phyloP scores from a whole-genome alignment of 1,140 invertebrate genomes.

The Drosophila virilis region DNA sequence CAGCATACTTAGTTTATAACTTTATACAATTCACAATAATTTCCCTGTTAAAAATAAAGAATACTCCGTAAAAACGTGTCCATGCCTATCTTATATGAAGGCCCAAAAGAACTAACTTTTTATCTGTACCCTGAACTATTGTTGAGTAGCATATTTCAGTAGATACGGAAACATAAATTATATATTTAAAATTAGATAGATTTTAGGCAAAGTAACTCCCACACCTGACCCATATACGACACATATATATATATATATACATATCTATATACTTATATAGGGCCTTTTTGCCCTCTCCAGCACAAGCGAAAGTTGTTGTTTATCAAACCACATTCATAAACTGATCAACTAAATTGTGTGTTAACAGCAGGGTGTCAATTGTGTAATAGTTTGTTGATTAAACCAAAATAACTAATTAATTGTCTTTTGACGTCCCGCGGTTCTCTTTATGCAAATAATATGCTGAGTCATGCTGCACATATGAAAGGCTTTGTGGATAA shows the following conservation, averaged over 20 bases:
- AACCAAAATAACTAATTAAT: conserved; percentile 18
- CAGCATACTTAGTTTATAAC: too few relatives aligned
- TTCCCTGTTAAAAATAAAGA: too few relatives aligned
- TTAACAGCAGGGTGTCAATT: conserved; percentile 41
- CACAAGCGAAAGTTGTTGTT: conserved; percentile 31
- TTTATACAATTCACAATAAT: too few relatives aligned
- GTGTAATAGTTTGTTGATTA: conserved; percentile 24
- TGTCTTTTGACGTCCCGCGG: conserved; percentile 3
- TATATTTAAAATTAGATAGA: too few relatives aligned
- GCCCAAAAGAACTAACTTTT: too few relatives aligned
- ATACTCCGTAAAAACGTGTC: too few relatives aligned
- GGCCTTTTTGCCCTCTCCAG: background rate
- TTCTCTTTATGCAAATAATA: background rate
- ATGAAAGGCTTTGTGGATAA: background rate
- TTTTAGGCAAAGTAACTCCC: background rate
- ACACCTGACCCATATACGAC: background rate
- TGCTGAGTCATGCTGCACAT: background rate
- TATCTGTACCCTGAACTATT: too few relatives aligned
- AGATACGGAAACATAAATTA: too few relatives aligned
- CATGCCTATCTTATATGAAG: too few relatives aligned
- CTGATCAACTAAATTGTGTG: conserved; percentile 18
- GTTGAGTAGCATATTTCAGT: too few relatives aligned
- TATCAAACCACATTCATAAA: conserved; percentile 21
- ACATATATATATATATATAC: background rate
- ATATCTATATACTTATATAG: too few relatives aligned